Base-by-base conservation (phyloP, 2,888 invertebrate species). In the Sicus ferrugineus region DNA sequence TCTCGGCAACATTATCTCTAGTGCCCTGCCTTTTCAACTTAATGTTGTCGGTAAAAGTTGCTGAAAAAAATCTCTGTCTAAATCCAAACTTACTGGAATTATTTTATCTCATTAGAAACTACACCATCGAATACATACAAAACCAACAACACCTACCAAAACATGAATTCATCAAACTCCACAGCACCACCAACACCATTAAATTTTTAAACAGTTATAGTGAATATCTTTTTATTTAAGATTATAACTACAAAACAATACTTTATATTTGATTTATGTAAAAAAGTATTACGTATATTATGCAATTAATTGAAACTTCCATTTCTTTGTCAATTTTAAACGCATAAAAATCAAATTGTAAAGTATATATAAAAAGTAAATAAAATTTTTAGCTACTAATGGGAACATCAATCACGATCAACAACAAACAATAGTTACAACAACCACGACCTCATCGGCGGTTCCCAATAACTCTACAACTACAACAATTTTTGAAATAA, bases 381-480 rank as follows among this genome's bases (percentile, higher is more conserved):
- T 42, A 19, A 69, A 69, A 67, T 67, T 59, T 67, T 62, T 69
- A 69, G 66, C 66, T 58, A 28, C 58, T n/a, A 66, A 66, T 28
- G 66, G 66, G 50, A 69, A 50, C 64, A 62, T 23, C 54, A 50
- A 64, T 38, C 30, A 34, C 28, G 63, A 67, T 34, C 64, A 68
- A 50, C 70, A 70, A 52, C 23, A 54, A 34, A 23, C 62, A 34
- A 54, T 26, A 64, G 28, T n/a, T n/a, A 50, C 61, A 61, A 38
- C 64, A 42, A 46, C 59, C 59, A 28, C 65, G 64, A 66, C 69
- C 58, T 42, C 67, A 30, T 23, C 69, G 64, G 63, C 68, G 54
- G 48, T 64, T 59, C 26, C 38, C 56, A 50, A 50, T 42, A 42
- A 42, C n/a, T n/a, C 14, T 50, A 21, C 50, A 21, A 69, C 48